Evolutionary conservation across 2,113 vertebrate genomes (phyloP), one percentile per base, ranked within the genome.

Genomic region (Malurus elegans): DNA sequence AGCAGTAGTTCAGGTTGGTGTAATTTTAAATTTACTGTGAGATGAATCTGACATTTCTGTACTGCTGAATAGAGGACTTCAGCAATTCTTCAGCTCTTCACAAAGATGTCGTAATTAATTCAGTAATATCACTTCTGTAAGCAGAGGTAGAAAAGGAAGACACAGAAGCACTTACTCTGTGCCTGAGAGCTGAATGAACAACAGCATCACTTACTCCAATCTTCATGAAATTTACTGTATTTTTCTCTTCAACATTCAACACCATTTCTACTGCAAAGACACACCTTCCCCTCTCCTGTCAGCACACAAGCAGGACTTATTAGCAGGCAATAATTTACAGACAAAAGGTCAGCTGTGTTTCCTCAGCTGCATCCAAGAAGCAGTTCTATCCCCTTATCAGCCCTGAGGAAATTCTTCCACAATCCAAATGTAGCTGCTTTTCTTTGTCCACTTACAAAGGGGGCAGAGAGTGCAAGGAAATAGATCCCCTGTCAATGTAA

Each of bases 21-120:
- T 86, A 95, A 86, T 95, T 92, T 96, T 81, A 92, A 94, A 94
- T 93, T 64, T 86, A 86, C 82, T 65, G 86, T 84, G 90, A 95
- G 94, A 93, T 74, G 88, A 88, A 93, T 69, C 86, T 96, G 93
- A 93, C 94, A 88, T 84, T 93, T 93, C 65, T 74, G 56, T 57
- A 5, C 82, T 53, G 57, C 69, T 95, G 88, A 96, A 96, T 71
- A 32, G 64, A 92, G 57, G 65, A 54, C 88, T 93, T 67, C 72
- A 95, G 48, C 11, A 0, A 88, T 86, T 83, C 85, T 71, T 92
- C 71, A 95, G 82, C 79, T 92, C 86, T 78, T 95, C 90, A 92
- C 86, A 93, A 93, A 92, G 93, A 90, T 71, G 69, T 92, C 9
- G 75, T 94, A 94, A 96, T 96, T 95, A 96, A 94, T 96, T 96